Base-by-base conservation (phyloP, 1,140 invertebrate species). In the Bradynema listronoti region DNA sequence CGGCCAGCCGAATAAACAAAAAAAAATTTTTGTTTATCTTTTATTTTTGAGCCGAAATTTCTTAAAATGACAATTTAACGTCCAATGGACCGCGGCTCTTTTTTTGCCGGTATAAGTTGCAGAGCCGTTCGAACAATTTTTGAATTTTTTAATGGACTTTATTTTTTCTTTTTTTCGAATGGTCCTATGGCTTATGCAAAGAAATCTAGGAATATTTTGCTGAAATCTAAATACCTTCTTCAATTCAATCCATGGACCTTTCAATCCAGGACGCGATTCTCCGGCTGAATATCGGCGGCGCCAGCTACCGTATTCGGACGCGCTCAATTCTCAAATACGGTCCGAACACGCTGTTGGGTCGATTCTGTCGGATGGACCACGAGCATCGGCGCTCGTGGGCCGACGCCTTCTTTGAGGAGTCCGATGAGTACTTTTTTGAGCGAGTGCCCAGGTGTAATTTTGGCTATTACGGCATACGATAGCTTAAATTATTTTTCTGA, bases 351-450 rank as follows among this genome's bases (percentile, higher is more conserved):
- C 51, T 45, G 33, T 36, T 25, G 4, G 61, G 61, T 6, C 53
- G 70, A 11, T 70, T 74, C 30, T 46, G 43, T 30, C 56, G 75
- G 25, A 78, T 77, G 75, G 65, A 78, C 43, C 66, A 78, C 25
- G 74, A 78, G 27, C 75, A 77, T 39, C 47, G 73, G 41, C 46
- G 65, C 32, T 50, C 51, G 27, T 77, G 74, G 74, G 70, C 69
- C 2, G 74, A 77, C 53, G 62, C 72, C 9, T 77, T 65, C 30
- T 77, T 77, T 52, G 74, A 78, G 33, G 76, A 77, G 5, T 39
- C 59, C 11, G 58, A 68, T 43, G 74, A 77, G 61, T 77, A 78
- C 51, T 77, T 78, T 45, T 77, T 77, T 47, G 74, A 75, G 54
- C 34, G 74, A 50, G 69, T 73, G 33, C 74, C 74, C 19, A 66